Conservation (phyloP, 2,113 vertebrate species). For the Alosa alosa region DNA sequence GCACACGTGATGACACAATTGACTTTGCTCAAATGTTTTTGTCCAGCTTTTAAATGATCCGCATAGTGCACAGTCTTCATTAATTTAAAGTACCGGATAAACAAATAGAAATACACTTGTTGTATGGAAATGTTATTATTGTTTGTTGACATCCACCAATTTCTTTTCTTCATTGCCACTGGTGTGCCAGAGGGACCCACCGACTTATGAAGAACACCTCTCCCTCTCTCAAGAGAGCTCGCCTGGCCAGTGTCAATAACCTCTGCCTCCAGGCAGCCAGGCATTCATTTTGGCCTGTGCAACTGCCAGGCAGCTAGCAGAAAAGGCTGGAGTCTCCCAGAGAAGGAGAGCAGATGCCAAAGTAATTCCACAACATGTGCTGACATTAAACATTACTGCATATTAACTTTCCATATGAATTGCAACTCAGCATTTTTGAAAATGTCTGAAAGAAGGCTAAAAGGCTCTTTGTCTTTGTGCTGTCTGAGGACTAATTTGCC, state of each 20-base stretch:
- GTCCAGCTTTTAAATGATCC: not conserved
- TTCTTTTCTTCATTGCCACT: not conserved
- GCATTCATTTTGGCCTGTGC: constrained; percentile 58
- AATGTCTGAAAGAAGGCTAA: constrained; percentile 66
- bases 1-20: not conserved
- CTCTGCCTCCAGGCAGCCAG: constrained; percentile 55
- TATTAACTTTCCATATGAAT: constrained; percentile 77
- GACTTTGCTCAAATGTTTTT: not conserved
- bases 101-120: not conserved
- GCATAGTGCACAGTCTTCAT: not conserved
- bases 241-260: constrained; percentile 62
- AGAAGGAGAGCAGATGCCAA: constrained; percentile 72
- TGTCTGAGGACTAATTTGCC: constrained; percentile 70
- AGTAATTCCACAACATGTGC: constrained; percentile 77
- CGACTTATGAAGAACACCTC: constrained; percentile 51
- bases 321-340: constrained; percentile 65
- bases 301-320: constrained; percentile 55
- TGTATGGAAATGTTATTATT: not conserved
- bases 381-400: constrained; percentile 77
- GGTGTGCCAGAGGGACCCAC: not conserved
- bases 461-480: constrained; percentile 75
- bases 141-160: not conserved
- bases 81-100: not conserved
- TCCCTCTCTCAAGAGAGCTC: constrained; percentile 50
- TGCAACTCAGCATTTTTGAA: constrained; percentile 72